These are phyloP conservation scores for Phenganax subtilis DNA, from an alignment of 92 coral and sea anemone species.

Conservation along the genomic window DNA sequence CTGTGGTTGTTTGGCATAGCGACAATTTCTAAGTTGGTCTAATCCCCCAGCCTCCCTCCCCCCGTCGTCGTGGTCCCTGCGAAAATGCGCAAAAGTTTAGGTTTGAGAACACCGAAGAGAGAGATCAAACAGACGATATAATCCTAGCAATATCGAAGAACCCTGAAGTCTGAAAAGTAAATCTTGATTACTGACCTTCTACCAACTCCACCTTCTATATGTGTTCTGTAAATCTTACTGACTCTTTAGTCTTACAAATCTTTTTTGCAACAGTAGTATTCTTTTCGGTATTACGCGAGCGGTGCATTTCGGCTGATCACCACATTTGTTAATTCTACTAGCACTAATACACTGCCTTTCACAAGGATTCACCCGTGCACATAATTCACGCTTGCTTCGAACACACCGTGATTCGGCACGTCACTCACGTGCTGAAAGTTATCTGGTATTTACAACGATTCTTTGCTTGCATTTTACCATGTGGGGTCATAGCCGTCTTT, in stretches of 20 bases:
- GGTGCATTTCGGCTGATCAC: constrained; percentile 17
- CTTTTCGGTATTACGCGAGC: not conserved
- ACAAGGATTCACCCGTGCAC: not conserved
- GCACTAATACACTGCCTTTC: not conserved
- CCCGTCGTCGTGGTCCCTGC: no score
- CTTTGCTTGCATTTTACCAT: not conserved
- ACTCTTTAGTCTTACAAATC: not conserved
- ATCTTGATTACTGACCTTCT: no score
- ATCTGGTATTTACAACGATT: constrained; percentile 12
- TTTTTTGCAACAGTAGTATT: constrained; percentile 13
- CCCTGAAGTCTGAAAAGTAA: no score
- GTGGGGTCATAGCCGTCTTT: constrained; percentile 64
- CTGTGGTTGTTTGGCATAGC: no score
- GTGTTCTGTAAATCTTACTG: no score
- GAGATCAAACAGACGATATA: no score
- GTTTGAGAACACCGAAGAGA: no score
- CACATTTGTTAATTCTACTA: constrained; percentile 24
- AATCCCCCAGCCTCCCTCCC: no score
- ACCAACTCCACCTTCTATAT: no score
- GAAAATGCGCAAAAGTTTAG: no score
- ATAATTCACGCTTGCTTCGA: constrained; percentile 13
- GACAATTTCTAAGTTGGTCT: no score
- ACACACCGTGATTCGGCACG: constrained; percentile 11
- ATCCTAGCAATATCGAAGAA: no score
- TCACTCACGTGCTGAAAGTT: not conserved